Evolutionary conservation across 1,140 invertebrate species (phyloP), one percentile per base, ranked within the genome.

Genomic region (Drosophila nikananu): DNA sequence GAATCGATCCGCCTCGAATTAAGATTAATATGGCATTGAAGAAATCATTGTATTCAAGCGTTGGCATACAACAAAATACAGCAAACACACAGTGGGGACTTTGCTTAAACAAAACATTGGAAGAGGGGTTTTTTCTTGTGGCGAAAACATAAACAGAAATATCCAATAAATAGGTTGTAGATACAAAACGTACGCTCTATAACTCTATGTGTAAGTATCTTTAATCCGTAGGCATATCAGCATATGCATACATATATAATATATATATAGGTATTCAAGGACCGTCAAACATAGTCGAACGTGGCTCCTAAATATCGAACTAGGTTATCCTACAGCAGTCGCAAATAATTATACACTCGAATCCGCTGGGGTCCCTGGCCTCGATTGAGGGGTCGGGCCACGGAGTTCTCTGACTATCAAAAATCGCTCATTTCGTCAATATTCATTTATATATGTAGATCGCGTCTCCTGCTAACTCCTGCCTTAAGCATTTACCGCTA

Each of bases 1-100:
- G 62, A 58, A 58, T 63, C 49, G 55, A 39, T 39, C 27, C 42
- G 55, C 27, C 37, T 70, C 46, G 61, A 86, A 74, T 86, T 90
- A 90, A 91, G 75, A 90, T 80, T 90, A 91, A 90, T 90, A 90
- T 90, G 86, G 86, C 86, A 90, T 86, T 90, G 72, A 91, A 77
- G 86, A 90, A 87, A 87, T 86, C 68, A 74, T 74, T 83, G 83
- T 78, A 83, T 72, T 66, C 61, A 80, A 72, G 76, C 76, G 57
- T 68, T 80, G 75, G 76, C 75, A 87, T 82, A 78, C 78, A 90
- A 90, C 76, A 81, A 78, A 80, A 67, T 73, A 80, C 60, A 73
- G 68, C 77, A 80, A 72, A 73, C 55, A 80, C 55, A 80, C 77
- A 42, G 58, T 57, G 46, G 60, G 68, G 63, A 73, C 54, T 39